Evolutionary conservation across 2,797 vertebrate genomes (phyloP), one percentile per base, ranked within the genome.

Genomic region (Acipenser transmontanus): DNA sequence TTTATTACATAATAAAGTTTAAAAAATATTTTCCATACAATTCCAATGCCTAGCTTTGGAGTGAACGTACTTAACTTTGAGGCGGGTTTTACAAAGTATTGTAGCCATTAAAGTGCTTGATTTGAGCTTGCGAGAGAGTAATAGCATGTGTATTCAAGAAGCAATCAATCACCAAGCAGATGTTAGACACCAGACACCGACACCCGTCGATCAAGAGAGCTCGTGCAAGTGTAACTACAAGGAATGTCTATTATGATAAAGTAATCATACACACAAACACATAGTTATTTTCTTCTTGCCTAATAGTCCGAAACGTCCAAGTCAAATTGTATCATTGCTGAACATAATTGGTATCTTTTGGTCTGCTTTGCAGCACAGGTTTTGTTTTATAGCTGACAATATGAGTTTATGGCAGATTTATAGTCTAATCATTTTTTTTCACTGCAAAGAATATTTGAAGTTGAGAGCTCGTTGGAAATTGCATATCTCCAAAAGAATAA

Each of bases 141-240:
- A 87, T 85, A 86, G 86, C 77, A 78, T 85, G 79, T 80, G 84
- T 68, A 65, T 87, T 89, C 84, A 80, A 76, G 78, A 78, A 73
- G 79, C 85, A 83, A 87, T 89, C 87, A 85, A 34, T 34, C 34
- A 34, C 34, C 34, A 34, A 34, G 34, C 34, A 34, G 34, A 34
- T 34, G 4, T 34, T 4, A 34, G 34, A 34, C 34, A 34, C 34
- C 34, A 34, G 34, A 34, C 3, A 34, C 34, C 4, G 34, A 34
- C 20, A 34, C 20, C 20, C 20, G 4, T 34, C 20, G 4, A 34
- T 34, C 2, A 34, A 34, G 34, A 34, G 34, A 34, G 34, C 34
- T 34, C 34, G 3, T 4, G 3, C 3, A 34, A 34, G 34, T 34
- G 20, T 34, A 34, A 34, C 20, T 34, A 4, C 20, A 34, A 34